Base-by-base conservation (phyloP, 2,113 vertebrate species). In the Saguinus midas region DNA sequence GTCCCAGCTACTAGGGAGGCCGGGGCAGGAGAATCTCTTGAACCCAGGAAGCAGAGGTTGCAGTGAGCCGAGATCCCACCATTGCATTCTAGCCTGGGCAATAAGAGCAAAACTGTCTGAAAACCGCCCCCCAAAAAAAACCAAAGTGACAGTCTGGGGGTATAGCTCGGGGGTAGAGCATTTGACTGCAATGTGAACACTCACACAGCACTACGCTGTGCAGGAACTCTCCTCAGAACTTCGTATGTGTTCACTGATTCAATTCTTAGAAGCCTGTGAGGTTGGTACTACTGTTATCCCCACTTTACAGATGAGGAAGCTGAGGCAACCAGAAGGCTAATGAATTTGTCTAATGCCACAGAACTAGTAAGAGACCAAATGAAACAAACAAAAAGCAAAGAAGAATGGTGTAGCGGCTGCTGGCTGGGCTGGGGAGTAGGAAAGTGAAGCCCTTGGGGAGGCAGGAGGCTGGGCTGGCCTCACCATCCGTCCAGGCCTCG, bases 401-500 rank as follows among this genome's bases (percentile, higher is more conserved):
- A 48, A 93, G 64, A 75, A 40, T 73, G 27, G 43, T 52, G 29
- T 0, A 20, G 14, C 1, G 10, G 87, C 78, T 35, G 64, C 23
- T 0, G 10, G 61, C 23, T 3, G 3, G n/a, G 79, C 3, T 21
- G 25, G 48, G 35, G 23, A 64, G 16, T 8, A 20, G 0, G 5
- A 37, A 55, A 85, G 73, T 21, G 40, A 29, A 52, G 1, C 20
- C 5, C 12, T 3, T 3, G 9, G 35, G 57, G 25, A 5, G 17
- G 32, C 66, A 35, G 16, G 25, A 32, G 68, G 64, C 37, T 0
- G 23, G 29, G 87, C 4, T n/a, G 79, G 82, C 68, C 96, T 98
- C 98, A 99, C 99, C 99, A n/a, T 99, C 99, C 20, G 99, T 99
- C 99, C 99, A 99, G 91, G 99, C 99, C 98, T 99, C 99, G 0